Evolutionary conservation across 2,113 vertebrate genomes (phyloP).

Genomic region (Lonchura striata): DNA sequence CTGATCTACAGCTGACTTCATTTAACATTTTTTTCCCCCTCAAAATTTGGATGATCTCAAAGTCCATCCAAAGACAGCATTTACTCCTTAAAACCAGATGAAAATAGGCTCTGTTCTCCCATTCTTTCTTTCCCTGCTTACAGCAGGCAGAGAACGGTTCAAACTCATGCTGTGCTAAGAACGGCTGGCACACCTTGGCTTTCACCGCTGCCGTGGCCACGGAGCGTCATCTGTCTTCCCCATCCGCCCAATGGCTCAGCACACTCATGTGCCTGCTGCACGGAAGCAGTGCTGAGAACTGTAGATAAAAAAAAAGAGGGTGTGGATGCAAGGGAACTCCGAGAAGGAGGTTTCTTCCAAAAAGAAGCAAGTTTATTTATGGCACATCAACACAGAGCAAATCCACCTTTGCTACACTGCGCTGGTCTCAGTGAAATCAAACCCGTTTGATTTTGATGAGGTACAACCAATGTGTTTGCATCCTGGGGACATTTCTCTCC

Average conservation of each 20-base stretch:
- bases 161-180: background rate
- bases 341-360: slow-evolving; percentile 65
- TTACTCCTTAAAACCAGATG: background rate
- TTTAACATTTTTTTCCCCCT: background rate
- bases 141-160: background rate
- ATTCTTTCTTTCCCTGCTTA: background rate
- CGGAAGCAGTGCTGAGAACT: background rate
- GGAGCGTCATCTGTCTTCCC: background rate
- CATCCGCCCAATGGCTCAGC: background rate
- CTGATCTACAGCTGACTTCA: background rate
- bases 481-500: background rate
- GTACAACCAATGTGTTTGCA: background rate
- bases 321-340: background rate
- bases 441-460: background rate
- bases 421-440: background rate
- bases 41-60: background rate
- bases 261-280: background rate
- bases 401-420: background rate
- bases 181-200: background rate
- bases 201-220: slow-evolving; percentile 11
- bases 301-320: background rate
- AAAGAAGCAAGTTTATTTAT: slow-evolving; percentile 62
- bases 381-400: background rate
- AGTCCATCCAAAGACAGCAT: background rate
- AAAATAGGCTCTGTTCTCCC: background rate